A percentile compares a stretch with the other conserved stretches of the same genome.
Evolutionary conservation across 2,797 vertebrate genomes (phyloP).

Genomic region (Gobio occitaniae): DNA sequence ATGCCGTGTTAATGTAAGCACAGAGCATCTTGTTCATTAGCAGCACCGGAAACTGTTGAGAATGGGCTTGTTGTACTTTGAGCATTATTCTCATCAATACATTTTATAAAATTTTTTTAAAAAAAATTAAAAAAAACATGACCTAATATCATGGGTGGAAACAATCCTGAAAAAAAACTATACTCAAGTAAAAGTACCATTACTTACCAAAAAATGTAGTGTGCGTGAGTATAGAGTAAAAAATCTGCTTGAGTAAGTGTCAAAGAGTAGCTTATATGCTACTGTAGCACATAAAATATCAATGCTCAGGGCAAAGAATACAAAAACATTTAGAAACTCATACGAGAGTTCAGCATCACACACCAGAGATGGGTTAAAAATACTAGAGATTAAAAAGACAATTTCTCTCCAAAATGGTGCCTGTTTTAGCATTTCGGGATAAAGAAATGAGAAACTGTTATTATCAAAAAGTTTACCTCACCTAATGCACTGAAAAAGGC

Average conservation of each 20-base stretch:
- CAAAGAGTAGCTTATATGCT: too few relatives aligned
- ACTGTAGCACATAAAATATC: neutral
- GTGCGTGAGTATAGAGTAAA: too few relatives aligned
- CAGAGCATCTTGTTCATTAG: slow-evolving; percentile 44
- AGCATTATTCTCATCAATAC: neutral
- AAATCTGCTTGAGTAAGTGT: too few relatives aligned
- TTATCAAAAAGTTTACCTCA: neutral
- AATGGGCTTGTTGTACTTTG: slow-evolving; percentile 4
- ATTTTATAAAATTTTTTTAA: neutral
- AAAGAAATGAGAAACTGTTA: neutral
- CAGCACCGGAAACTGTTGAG: neutral
- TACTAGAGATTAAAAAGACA: neutral
- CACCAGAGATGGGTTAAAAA: neutral
- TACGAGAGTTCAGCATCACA: neutral
- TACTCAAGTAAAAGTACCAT: too few relatives aligned
- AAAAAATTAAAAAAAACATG: neutral
- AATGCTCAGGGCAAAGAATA: neutral
- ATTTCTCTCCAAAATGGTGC: neutral
- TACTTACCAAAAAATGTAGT: too few relatives aligned
- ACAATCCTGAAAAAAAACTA: too few relatives aligned
- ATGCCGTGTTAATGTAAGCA: slow-evolving; percentile 47
- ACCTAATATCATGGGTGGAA: neutral
- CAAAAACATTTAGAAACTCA: neutral
- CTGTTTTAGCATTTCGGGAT: neutral
- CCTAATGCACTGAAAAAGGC: neutral